Base-by-base conservation (phyloP, 2,888 invertebrate genomes). In the Tiphia femorata region DNA sequence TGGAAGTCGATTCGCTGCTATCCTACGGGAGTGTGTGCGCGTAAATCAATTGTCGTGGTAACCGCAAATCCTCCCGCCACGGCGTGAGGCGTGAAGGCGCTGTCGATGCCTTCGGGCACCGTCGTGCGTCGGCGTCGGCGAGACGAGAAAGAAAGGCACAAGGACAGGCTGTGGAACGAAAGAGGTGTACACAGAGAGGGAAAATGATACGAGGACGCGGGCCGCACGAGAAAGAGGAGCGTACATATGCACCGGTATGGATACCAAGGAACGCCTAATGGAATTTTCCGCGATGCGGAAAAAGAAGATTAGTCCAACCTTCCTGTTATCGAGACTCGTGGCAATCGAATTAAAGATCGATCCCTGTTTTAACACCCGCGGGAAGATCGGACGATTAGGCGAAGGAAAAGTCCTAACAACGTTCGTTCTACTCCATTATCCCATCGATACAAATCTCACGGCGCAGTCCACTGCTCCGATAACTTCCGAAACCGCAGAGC, bases 31-130 rank as follows among this genome's bases (percentile, higher is more conserved):
- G 48, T 61, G 68, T 67, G 48, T 69, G 72, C 70, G 68, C 71
- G 76, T 75, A 76, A 75, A 77, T 77, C 75, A 77, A 77, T 76
- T 77, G 76, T 76, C 76, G 75, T 64, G 68, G 62, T 57, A 69
- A 73, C 73, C 76, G 66, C 75, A 75, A 77, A 77, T 75, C 72
- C 69, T 70, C 66, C 63, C 56, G 60, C 61, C 62, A 60, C 64
- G 48, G 70, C 63, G 60, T 71, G 69, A 71, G 68, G 66, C 68
- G 70, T 46, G 58, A 67, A 71, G 69, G 66, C 67, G 66, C 62
- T 62, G 66, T 67, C 66, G 57, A 51, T 64, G 66, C 59, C 62
- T 49, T 40, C 46, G 60, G 63, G 63, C 59, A 60, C 52, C n/a
- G n/a, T n/a, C n/a, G n/a, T n/a, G n/a, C n/a, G 48, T 50, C 58